Percentiles rank a stretch among this genome's conserved stretches.
These are phyloP conservation scores for Mormyrus iriodes DNA, from an alignment of 2,113 vertebrate genomes.

Conservation along the genomic window DNA sequence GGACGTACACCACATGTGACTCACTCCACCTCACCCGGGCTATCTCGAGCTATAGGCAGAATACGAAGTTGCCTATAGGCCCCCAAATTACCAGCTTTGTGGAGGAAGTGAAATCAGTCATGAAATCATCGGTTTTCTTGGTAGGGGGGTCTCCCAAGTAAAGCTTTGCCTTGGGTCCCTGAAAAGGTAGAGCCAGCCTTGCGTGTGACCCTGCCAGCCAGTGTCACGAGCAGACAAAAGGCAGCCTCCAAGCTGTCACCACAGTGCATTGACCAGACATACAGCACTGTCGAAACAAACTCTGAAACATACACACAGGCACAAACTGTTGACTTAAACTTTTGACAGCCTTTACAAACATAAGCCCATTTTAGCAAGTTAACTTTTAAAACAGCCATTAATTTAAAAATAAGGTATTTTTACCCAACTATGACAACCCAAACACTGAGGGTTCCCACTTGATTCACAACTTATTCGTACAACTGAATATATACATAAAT, in stretches of 20 bases:
- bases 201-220: neutral
- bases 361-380: neutral
- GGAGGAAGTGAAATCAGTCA: neutral
- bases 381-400: neutral
- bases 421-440: neutral
- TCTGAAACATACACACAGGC: neutral
- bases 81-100: neutral
- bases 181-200: neutral
- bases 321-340: neutral
- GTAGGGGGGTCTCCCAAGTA: neutral
- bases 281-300: neutral
- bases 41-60: neutral
- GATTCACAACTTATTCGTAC: neutral
- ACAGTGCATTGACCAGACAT: neutral
- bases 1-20: neutral
- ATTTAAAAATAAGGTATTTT: neutral
- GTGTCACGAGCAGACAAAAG: neutral
- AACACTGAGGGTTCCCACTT: neutral
- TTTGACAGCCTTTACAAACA: neutral
- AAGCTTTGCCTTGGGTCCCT: neutral
- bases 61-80: neutral
- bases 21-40: neutral
- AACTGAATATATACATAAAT: neutral
- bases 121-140: neutral
- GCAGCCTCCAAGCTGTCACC: neutral